Evolutionary conservation across 2,888 invertebrate genomes (phyloP).

Genomic region (Nymphalis urticae): DNA sequence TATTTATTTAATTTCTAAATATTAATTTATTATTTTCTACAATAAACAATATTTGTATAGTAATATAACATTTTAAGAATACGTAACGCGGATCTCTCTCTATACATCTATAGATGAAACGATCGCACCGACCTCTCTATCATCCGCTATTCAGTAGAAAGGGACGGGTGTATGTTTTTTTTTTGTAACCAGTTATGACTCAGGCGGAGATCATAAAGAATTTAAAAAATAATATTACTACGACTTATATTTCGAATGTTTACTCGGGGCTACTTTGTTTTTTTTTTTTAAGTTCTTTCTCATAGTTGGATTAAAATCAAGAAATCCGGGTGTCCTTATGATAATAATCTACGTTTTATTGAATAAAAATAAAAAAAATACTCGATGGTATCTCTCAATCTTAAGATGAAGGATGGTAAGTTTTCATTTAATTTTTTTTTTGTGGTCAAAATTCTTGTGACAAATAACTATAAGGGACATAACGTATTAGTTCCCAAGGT

Average conservation of each 20-base stretch:
- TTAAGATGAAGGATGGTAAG: constrained; percentile 54
- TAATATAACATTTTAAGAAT: neutral
- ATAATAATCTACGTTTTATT: constrained; percentile 57
- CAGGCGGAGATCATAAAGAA: constrained; percentile 61
- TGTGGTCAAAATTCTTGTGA: constrained; percentile 2
- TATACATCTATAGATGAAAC: constrained; percentile 23
- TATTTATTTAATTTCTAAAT: too few species aligned
- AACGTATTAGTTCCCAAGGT: too few species aligned
- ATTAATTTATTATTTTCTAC: too few species aligned
- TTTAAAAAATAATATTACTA: constrained; percentile 65
- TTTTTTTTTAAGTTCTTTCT: constrained; percentile 10
- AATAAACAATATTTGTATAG: too few species aligned
- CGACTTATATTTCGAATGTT: constrained; percentile 59
- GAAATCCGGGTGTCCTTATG: constrained; percentile 57
- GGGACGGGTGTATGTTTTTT: constrained; percentile 41
- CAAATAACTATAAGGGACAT: neutral
- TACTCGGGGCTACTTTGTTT: constrained; percentile 51
- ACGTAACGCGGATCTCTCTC: constrained; percentile 16
- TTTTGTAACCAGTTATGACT: constrained; percentile 55
- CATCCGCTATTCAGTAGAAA: constrained; percentile 36
- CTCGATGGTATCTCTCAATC: constrained; percentile 55
- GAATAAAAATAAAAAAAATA: constrained; percentile 42
- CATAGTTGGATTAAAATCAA: constrained; percentile 20
- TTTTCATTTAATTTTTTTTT: constrained; percentile 10
- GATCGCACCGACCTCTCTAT: constrained; percentile 31